Evolutionary conservation across 1,140 invertebrate species (phyloP), one percentile per base, ranked within the genome.

Genomic region (Nephila pilipes): DNA sequence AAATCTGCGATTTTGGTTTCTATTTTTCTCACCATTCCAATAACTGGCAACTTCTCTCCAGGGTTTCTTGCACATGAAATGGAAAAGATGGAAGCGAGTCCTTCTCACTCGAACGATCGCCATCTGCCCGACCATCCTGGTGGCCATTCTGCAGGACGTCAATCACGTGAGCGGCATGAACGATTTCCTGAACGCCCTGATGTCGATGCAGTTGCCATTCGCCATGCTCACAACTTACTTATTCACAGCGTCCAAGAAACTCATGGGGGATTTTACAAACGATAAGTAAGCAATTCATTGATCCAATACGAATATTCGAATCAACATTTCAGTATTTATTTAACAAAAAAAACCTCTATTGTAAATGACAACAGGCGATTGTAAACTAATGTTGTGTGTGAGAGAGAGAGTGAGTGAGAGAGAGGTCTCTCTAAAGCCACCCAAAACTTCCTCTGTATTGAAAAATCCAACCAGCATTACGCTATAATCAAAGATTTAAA

Each of bases 61-160:
- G 97, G 98, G 98, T 12, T 99, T 99, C 95, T 95, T 99, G 8
- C 98, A 99, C 95, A 96, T 99, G 16, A 97, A 97, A 95, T 99
- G 98, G 98, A 96, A 97, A 8, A 96, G 97, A 80, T 99, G 98
- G 98, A 98, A 98, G 95, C 95, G 98, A 96, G 98, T 99, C 10
- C 95, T 99, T 8, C 96, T 98, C 87, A 99, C 98, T 0, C 96
- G 98, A 94, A 96, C 97, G 2, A 97, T 99, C 94, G 98, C 98
- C 29, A 99, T 99, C 94, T 95, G 97, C 18, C 98, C 98, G 4
- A 99, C 98, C n/a, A 97, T 99, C 92, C 96, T 97, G 12, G 96
- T 98, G 1, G 97, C 98, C 2, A 97, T 97, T 94, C 98, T 95
- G 94, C 96, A 96, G 83, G 96, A 97, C 85, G 97, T 99, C 94